phyloP scores from a whole-genome alignment of 92 coral and sea anemone genomes.

The Zoanthus sansibaricus region DNA sequence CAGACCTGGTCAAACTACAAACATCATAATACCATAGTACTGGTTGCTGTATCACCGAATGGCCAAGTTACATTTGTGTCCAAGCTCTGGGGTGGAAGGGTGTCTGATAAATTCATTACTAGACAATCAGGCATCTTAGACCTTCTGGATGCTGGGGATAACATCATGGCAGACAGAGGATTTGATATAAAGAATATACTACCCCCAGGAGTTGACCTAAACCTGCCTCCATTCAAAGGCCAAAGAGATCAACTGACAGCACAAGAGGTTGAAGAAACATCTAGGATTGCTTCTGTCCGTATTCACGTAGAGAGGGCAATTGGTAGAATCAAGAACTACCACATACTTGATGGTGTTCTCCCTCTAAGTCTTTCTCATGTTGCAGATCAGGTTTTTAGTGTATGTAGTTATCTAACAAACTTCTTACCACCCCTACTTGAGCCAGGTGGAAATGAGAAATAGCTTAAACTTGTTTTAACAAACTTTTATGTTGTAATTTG shows the following conservation, averaged over 20 bases:
- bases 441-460: no score
- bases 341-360: conserved; percentile 65
- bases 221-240: conserved; percentile 72
- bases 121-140: background rate
- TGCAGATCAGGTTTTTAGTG: conserved; percentile 67
- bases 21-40: background rate
- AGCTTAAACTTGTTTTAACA: no score
- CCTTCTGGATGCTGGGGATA: conserved; percentile 35
- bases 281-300: conserved; percentile 59
- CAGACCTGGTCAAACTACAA: conserved; percentile 31
- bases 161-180: conserved; percentile 22
- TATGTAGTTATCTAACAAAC: background rate
- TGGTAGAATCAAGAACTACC: conserved; percentile 68
- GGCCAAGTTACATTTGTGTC: conserved; percentile 30
- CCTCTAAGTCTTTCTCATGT: conserved; percentile 62
- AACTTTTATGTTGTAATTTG: no score
- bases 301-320: conserved; percentile 72
- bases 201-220: conserved; percentile 29
- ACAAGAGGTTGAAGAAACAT: conserved; percentile 42
- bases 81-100: conserved; percentile 24
- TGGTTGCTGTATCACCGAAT: conserved; percentile 31
- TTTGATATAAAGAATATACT: conserved; percentile 16
- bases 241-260: conserved; percentile 67
- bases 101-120: conserved; percentile 27
- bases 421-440: no score